phyloP scores from a whole-genome alignment of 2,113 vertebrate genomes.

The Channa maculata region DNA sequence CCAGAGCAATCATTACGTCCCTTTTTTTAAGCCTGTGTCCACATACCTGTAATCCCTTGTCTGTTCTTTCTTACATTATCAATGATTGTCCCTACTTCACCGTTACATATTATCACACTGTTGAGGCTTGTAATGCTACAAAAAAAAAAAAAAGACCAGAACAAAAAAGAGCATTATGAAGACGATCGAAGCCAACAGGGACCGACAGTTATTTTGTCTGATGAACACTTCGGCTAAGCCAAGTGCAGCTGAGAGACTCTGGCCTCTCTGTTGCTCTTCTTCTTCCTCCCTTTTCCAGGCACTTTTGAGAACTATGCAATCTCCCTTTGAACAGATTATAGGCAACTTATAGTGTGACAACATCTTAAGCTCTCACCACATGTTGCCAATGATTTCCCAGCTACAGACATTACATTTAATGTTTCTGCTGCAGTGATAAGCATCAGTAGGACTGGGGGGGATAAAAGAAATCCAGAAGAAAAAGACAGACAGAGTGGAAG shows the following conservation, averaged over 20 bases:
- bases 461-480: slow-evolving; percentile 81
- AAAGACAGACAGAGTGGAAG: slow-evolving; percentile 41
- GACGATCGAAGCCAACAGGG: slow-evolving; percentile 53
- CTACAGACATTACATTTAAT: slow-evolving; percentile 87
- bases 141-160: background rate
- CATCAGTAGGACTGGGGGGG: slow-evolving; percentile 81
- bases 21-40: slow-evolving; percentile 74
- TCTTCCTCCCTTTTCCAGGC: slow-evolving; percentile 64
- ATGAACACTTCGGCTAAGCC: slow-evolving; percentile 58
- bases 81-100: slow-evolving; percentile 42
- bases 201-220: slow-evolving; percentile 59
- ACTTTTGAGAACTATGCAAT: slow-evolving; percentile 80
- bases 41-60: slow-evolving; percentile 74
- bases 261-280: slow-evolving; percentile 38
- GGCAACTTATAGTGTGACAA: slow-evolving; percentile 92
- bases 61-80: slow-evolving; percentile 59
- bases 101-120: slow-evolving; percentile 66
- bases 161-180: slow-evolving; percentile 31
- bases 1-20: slow-evolving; percentile 78
- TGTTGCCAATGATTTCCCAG: slow-evolving; percentile 86
- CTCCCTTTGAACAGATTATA: slow-evolving; percentile 89
- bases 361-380: slow-evolving; percentile 89
- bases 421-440: slow-evolving; percentile 84
- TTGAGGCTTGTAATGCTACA: slow-evolving; percentile 45
- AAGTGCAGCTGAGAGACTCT: slow-evolving; percentile 64